A percentile compares a stretch with the other conserved stretches of the same genome.
These are phyloP conservation scores for Drosophila seclusa DNA, from an alignment of 2,888 invertebrate species.

Conservation along the genomic window DNA sequence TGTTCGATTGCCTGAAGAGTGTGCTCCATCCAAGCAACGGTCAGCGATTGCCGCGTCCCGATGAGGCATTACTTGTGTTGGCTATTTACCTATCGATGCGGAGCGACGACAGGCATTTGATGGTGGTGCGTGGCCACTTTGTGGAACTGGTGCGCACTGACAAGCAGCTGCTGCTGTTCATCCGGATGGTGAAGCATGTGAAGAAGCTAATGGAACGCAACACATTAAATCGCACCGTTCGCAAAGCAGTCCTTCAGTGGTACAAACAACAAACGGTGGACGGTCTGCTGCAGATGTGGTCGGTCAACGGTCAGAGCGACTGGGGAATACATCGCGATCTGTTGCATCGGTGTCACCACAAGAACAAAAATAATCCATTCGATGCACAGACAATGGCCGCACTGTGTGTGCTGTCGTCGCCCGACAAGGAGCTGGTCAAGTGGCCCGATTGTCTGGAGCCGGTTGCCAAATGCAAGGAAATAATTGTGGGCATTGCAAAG, in stretches of 20 bases:
- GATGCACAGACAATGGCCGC: conserved; percentile 36
- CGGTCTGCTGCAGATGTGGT: conserved; percentile 72
- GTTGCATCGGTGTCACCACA: conserved; percentile 75
- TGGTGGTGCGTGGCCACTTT: conserved; percentile 63
- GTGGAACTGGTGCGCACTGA: conserved; percentile 60
- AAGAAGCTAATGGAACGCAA: conserved; percentile 61
- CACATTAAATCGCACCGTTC: conserved; percentile 75
- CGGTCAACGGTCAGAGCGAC: conserved; percentile 51
- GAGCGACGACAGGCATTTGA: conserved; percentile 59
- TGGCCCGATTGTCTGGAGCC: conserved; percentile 55
- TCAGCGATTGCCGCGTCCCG: conserved; percentile 69
- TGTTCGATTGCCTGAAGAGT: conserved; percentile 57
- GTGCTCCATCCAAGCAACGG: conserved; percentile 46
- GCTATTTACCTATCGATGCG: conserved; percentile 73
- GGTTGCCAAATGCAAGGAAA: conserved; percentile 10
- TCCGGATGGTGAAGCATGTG: conserved; percentile 70
- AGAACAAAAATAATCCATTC: conserved; percentile 28
- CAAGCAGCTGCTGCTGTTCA: conserved; percentile 78
- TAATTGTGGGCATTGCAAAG: conserved; percentile 61
- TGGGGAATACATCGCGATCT: conserved; percentile 72
- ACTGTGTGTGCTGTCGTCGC: conserved; percentile 41
- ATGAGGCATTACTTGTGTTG: conserved; percentile 80
- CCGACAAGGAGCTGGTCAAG: conserved; percentile 21
- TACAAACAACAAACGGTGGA: conserved; percentile 68
- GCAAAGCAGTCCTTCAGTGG: conserved; percentile 81